Percentiles rank a stretch among this genome's conserved stretches.
These are phyloP conservation scores for Anguilla obscura DNA, from an alignment of 2,797 vertebrate species.

Conservation along the genomic window DNA sequence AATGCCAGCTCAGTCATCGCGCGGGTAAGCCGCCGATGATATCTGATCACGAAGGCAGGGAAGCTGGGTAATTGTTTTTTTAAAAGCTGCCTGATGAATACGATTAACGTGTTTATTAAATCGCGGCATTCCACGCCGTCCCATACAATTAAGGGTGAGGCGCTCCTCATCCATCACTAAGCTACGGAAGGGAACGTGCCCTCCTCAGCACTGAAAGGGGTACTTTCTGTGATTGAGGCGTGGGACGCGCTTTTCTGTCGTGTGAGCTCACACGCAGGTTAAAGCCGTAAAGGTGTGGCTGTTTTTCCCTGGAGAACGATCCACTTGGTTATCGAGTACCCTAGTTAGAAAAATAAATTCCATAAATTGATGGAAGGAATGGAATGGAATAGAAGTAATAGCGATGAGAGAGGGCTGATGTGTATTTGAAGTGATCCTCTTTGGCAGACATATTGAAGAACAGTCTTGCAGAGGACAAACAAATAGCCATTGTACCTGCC, in stretches of 20 bases:
- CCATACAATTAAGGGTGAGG: not conserved
- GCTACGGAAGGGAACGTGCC: not conserved
- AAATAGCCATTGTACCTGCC: constrained; percentile 8
- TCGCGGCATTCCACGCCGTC: not conserved
- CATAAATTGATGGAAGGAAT: not conserved
- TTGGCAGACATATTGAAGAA: not conserved
- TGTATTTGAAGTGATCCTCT: not conserved
- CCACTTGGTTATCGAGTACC: not conserved
- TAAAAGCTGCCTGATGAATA: constrained; percentile 13
- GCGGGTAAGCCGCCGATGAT: not conserved
- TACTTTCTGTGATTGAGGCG: not conserved
- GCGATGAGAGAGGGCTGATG: not conserved
- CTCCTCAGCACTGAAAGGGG: not conserved
- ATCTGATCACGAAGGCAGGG: not conserved
- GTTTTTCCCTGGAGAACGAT: not conserved
- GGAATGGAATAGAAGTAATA: not conserved
- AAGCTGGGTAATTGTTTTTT: constrained; percentile 17
- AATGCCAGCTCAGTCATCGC: not conserved
- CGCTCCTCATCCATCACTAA: constrained; percentile 14
- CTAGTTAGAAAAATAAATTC: not conserved
- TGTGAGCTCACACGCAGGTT: not conserved
- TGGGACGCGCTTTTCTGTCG: not conserved
- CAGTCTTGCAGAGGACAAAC: not conserved
- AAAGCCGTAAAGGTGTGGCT: not conserved
- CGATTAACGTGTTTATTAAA: constrained; percentile 17